phyloP scores from a whole-genome alignment of 2,113 vertebrate genomes.

The Pterophyllum scalare region DNA sequence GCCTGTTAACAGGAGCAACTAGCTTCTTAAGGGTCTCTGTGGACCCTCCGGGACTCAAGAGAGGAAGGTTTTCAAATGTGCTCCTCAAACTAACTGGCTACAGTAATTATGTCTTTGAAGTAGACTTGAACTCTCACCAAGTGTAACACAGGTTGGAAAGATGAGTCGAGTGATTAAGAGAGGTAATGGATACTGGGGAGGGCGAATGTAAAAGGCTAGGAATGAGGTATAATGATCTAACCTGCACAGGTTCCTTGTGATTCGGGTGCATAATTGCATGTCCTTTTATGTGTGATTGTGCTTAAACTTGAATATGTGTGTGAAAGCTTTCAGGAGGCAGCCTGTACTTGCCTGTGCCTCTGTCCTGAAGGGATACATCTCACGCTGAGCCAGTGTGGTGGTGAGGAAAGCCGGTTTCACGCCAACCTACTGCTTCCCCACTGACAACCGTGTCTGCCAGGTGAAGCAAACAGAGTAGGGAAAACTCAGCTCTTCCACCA shows the following conservation, averaged over 20 bases:
- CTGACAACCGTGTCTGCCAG: conserved; percentile 54
- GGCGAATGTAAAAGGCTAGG: conserved; percentile 4
- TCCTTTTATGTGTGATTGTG: conserved; percentile 1
- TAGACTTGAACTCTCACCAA: conserved; percentile 19
- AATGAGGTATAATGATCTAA: background rate
- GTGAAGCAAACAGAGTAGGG: conserved; percentile 31
- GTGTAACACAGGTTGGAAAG: background rate
- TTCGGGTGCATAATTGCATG: background rate
- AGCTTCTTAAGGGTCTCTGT: background rate
- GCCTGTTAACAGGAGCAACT: background rate
- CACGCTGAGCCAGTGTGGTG: conserved; percentile 23
- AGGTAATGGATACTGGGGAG: background rate
- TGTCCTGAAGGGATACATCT: conserved; percentile 40
- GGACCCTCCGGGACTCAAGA: background rate
- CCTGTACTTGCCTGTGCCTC: background rate
- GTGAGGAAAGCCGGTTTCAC: conserved; percentile 46
- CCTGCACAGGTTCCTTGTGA: background rate
- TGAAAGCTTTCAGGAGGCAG: conserved; percentile 9
- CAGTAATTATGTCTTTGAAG: conserved; percentile 45
- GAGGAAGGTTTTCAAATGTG: background rate
- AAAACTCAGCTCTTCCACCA: conserved; percentile 26
- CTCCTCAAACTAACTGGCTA: conserved; percentile 9
- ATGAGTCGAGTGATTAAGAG: background rate
- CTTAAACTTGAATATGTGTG: background rate
- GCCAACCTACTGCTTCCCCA: conserved; percentile 31